These are phyloP conservation scores for Achroia grisella DNA, from an alignment of 1,140 invertebrate species.

Conservation along the genomic window DNA sequence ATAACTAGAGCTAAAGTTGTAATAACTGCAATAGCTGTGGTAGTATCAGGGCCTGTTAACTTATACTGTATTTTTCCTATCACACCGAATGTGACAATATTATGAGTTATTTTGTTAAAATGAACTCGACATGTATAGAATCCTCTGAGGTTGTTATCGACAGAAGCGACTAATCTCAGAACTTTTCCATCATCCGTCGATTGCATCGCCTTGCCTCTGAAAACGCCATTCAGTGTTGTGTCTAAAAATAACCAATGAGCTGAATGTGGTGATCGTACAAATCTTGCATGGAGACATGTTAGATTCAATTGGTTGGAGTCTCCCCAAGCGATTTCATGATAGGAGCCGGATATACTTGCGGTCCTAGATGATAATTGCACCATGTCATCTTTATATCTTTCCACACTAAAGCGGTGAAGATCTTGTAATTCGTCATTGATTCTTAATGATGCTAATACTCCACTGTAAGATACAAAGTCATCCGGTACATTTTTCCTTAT, in stretches of 20 bases:
- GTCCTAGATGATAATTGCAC: constrained; percentile 50
- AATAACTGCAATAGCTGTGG: constrained; percentile 37
- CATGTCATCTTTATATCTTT: constrained; percentile 35
- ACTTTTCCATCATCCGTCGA: constrained; percentile 43
- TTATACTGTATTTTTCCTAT: constrained; percentile 38
- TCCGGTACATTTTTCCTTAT: constrained; percentile 25
- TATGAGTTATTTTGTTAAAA: constrained; percentile 30
- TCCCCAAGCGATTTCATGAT: constrained; percentile 53
- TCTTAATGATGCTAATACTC: constrained; percentile 38
- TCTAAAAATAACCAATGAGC: constrained; percentile 53
- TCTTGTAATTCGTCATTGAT: constrained; percentile 40
- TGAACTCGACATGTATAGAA: constrained; percentile 54
- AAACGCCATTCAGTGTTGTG: constrained; percentile 15
- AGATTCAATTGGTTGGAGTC: constrained; percentile 49
- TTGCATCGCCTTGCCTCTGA: constrained; percentile 24
- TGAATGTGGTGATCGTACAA: constrained; percentile 13
- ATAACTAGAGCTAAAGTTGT: constrained; percentile 43
- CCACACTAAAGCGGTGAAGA: constrained; percentile 36
- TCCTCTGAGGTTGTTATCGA: constrained; percentile 37
- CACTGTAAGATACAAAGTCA: constrained; percentile 36
- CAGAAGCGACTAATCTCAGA: constrained; percentile 32
- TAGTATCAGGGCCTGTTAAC: constrained; percentile 31
- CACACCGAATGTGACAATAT: constrained; percentile 55
- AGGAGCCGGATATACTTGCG: constrained; percentile 52
- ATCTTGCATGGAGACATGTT: constrained; percentile 45